Percentiles rank a stretch among this genome's conserved stretches.
Evolutionary conservation across 2,888 invertebrate species (phyloP).

Genomic region (Xestia ashworthii): DNA sequence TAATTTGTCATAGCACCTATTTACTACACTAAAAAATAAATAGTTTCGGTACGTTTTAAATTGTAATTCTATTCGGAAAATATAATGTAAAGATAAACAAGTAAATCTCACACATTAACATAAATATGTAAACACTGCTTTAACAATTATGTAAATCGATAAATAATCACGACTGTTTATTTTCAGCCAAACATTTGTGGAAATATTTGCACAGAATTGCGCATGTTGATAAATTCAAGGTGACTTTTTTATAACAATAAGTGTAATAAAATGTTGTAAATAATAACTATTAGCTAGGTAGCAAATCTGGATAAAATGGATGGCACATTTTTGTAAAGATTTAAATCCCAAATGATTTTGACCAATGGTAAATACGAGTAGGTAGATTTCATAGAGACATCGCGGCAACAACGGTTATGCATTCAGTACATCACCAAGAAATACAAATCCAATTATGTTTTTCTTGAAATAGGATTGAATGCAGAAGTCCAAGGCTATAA

Average conservation of each 20-base stretch:
- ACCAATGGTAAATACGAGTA: not conserved
- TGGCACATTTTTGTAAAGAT: not conserved
- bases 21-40: not conserved
- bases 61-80: not conserved
- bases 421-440: no score
- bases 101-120: constrained; percentile 8
- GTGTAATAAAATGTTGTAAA: not conserved
- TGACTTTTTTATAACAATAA: constrained; percentile 29
- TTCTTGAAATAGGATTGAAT: constrained; percentile 21
- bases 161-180: constrained; percentile 46
- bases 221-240: constrained; percentile 59
- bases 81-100: not conserved
- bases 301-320: not conserved
- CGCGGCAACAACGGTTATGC: no score
- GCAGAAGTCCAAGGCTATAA: not conserved
- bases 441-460: not conserved
- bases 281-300: constrained; percentile 8
- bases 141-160: constrained; percentile 23
- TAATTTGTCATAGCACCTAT: not conserved
- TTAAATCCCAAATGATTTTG: not conserved
- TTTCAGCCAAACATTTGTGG: constrained; percentile 59
- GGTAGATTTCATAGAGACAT: not conserved
- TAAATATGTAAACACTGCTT: constrained; percentile 20
- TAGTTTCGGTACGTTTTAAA: not conserved
- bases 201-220: constrained; percentile 61